A percentile compares a stretch with the other conserved stretches of the same genome.
These are phyloP conservation scores for Calonectris borealis DNA, from an alignment of 2,113 vertebrate genomes.

Conservation along the genomic window DNA sequence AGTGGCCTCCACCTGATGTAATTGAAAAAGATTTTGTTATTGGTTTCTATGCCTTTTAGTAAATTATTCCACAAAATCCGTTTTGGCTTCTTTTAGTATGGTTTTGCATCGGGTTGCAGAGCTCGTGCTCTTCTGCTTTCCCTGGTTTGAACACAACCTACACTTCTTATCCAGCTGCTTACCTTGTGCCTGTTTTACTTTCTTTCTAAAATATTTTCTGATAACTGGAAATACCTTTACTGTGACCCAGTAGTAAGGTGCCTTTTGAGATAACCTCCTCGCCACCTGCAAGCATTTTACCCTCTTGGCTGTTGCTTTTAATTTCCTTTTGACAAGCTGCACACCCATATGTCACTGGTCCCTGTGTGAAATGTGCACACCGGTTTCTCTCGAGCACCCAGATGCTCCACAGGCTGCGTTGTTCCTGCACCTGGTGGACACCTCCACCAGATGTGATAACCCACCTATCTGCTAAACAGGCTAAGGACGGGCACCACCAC, in stretches of 20 bases:
- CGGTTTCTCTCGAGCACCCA: not conserved
- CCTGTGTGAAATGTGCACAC: not conserved
- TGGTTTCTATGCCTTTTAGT: not conserved
- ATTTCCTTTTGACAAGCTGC: not conserved
- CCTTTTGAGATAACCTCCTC: not conserved
- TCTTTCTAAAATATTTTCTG: not conserved
- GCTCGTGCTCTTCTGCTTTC: not conserved
- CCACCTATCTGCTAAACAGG: not conserved
- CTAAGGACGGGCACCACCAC: not conserved
- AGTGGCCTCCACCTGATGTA: not conserved
- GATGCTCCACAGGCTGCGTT: not conserved
- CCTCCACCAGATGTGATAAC: not conserved
- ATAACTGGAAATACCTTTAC: not conserved
- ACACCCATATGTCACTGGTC: not conserved
- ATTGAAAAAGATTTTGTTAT: not conserved
- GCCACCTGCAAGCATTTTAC: not conserved
- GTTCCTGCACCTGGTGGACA: not conserved
- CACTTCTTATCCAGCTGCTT: not conserved
- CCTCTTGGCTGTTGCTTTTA: not conserved
- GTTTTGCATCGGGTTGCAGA: not conserved
- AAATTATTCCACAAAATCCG: not conserved
- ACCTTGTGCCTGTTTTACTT: not conserved
- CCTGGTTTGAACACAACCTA: not conserved
- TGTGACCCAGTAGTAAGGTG: not conserved
- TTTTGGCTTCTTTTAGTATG: not conserved